phyloP scores from a whole-genome alignment of 2,888 invertebrate genomes.

The Ypsolopha scabrella region DNA sequence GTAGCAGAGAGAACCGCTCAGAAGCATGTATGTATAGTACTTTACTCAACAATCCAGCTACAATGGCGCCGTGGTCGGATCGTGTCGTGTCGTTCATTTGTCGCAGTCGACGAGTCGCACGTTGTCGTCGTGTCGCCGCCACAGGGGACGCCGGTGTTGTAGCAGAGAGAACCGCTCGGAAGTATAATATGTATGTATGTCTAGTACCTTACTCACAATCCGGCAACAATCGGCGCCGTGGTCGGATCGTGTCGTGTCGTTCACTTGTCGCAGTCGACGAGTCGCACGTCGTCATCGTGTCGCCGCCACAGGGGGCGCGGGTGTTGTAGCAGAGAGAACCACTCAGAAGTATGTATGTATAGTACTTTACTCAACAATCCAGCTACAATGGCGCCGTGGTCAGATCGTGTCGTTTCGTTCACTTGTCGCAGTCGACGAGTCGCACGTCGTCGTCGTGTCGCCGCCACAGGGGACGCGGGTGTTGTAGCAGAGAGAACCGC shows the following conservation, averaged over 20 bases:
- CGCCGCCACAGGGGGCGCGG: conserved; percentile 48
- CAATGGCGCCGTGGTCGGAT: too few relatives aligned
- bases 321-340: conserved; percentile 40
- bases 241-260: not conserved
- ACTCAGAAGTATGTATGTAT: too few relatives aligned
- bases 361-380: too few relatives aligned
- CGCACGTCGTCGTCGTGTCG: conserved; percentile 50
- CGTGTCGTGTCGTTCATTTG: conserved; percentile 29
- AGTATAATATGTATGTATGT: too few relatives aligned
- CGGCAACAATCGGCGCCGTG: too few relatives aligned
- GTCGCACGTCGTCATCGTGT: conserved; percentile 51
- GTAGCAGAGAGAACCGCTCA: conserved; percentile 54
- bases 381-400: too few relatives aligned
- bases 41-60: too few relatives aligned
- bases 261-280: conserved; percentile 55
- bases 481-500: conserved; percentile 51
- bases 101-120: conserved; percentile 52
- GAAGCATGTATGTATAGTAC: too few relatives aligned
- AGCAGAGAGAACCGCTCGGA: conserved; percentile 24
- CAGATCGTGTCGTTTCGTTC: conserved; percentile 11
- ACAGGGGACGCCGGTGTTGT: conserved; percentile 48
- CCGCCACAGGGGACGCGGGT: conserved; percentile 48
- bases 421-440: conserved; percentile 52
- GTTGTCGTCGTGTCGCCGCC: conserved; percentile 51
- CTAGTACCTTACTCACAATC: too few relatives aligned